Evolutionary conservation across 2,113 vertebrate genomes (phyloP), one percentile per base, ranked within the genome.

Genomic region (Sapayoa aenigma): DNA sequence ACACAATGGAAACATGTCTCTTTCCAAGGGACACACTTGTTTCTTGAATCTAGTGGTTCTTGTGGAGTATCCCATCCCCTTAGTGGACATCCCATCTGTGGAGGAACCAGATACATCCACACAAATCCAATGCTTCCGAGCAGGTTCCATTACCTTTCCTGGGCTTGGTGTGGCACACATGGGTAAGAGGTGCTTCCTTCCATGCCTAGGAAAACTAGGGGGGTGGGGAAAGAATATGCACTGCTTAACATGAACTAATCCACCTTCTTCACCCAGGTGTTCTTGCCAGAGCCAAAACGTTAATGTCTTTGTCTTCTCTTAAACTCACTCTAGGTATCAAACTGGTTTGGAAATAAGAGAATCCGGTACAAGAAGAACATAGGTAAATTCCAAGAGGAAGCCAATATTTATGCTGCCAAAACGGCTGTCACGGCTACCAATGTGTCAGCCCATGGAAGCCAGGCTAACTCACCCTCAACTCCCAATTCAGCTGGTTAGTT

Each of bases 301-400:
- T 97, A 94, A 98, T 1, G 1, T 79, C 44, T 93, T 69, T 96
- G 11, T 94, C 83, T 95, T 97, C 79, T 98, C 78, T 97, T 88
- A 53, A 90, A 97, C 90, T 96, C 4, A 0, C 95, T 97, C 91
- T 97, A 99, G 99, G 99, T 99, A 98, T 99, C 99, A 98, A 99
- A 99, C 99, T 99, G 99, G 99, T 99, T 99, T 98, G 99, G 99
- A 98, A 99, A 99, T 98, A 99, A 99, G 98, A 98, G 99, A 98
- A 99, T 99, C 99, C 98, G 99, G 98, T 99, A 99, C 98, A 99
- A 99, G 99, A 99, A 99, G 98, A 99, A 99, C 99, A 99, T 99
- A 98, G 99, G 99, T 98, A 99, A 99, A 98, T 99, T 99, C 98
- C 99, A 99, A 98, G 99, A 99, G 98, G 99, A 99, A 98, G 99